Evolutionary conservation across 2,113 vertebrate species (phyloP).

Genomic region (Heterocephalus glaber): DNA sequence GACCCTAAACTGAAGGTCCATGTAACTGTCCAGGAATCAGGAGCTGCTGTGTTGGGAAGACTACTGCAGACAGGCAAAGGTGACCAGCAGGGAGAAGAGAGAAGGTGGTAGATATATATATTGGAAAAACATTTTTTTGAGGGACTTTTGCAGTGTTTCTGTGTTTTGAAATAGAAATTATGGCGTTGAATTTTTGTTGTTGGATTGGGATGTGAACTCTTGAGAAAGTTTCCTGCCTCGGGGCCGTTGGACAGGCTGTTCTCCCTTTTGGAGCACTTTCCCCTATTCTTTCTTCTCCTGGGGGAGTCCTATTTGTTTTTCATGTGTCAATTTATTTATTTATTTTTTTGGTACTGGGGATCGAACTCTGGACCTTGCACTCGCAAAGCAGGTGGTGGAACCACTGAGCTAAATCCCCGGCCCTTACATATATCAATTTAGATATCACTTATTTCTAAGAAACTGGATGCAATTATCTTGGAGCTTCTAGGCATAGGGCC

Average conservation of each 20-base stretch:
- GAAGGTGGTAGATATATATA: background rate
- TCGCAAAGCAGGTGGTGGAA: no score
- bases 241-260: conserved; percentile 3
- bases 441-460: background rate
- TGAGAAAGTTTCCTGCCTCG: background rate
- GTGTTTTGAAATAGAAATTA: background rate
- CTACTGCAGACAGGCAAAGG: background rate
- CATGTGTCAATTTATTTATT: background rate
- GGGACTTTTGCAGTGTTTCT: background rate
- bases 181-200: background rate
- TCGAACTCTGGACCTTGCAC: no score
- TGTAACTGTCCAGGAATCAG: background rate
- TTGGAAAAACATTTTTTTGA: background rate
- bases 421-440: background rate
- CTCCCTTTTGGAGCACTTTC: background rate
- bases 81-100: background rate
- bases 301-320: background rate
- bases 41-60: background rate
- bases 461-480: background rate
- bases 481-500: background rate
- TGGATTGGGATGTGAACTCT: background rate
- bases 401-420: no score
- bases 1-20: background rate
- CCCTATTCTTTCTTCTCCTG: background rate
- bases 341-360: no score